Percentiles rank a stretch among this genome's conserved stretches.
Conservation (phyloP, 2,797 vertebrate genomes). For the Lepilemur ruficaudatus region DNA sequence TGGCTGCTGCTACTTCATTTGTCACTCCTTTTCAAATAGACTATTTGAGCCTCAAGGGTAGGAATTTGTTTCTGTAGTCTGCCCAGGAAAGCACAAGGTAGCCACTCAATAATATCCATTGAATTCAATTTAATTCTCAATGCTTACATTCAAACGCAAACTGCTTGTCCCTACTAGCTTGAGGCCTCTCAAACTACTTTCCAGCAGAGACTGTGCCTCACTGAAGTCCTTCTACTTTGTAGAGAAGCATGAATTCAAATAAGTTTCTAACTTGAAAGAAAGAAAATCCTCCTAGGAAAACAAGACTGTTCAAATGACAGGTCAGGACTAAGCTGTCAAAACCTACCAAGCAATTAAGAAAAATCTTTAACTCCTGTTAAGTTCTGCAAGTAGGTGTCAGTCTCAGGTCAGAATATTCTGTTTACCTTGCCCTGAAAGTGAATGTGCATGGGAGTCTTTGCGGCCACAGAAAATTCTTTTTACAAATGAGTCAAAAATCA, state of each 20-base stretch:
- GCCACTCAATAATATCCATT: neutral
- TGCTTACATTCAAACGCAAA: neutral
- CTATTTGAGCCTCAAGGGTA: neutral
- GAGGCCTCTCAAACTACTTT: neutral
- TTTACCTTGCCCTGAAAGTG: neutral
- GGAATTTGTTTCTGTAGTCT: neutral
- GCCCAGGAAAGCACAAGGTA: neutral
- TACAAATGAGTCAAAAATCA: neutral
- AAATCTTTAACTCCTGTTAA: neutral
- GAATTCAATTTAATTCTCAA: neutral
- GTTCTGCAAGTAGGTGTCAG: neutral
- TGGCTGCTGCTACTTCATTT: neutral
- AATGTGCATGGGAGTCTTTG: neutral
- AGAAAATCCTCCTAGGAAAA: neutral
- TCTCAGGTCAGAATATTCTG: neutral
- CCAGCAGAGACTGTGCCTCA: neutral
- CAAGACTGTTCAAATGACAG: neutral
- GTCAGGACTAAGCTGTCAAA: conserved; percentile 17
- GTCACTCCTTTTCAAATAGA: neutral
- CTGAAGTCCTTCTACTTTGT: neutral
- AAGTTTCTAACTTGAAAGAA: neutral
- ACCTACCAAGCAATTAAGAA: conserved; percentile 3
- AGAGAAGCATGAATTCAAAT: neutral
- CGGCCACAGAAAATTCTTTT: neutral
- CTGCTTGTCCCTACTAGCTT: neutral